Evolutionary conservation across 2,797 vertebrate genomes (phyloP).

Genomic region (Todus mexicanus): DNA sequence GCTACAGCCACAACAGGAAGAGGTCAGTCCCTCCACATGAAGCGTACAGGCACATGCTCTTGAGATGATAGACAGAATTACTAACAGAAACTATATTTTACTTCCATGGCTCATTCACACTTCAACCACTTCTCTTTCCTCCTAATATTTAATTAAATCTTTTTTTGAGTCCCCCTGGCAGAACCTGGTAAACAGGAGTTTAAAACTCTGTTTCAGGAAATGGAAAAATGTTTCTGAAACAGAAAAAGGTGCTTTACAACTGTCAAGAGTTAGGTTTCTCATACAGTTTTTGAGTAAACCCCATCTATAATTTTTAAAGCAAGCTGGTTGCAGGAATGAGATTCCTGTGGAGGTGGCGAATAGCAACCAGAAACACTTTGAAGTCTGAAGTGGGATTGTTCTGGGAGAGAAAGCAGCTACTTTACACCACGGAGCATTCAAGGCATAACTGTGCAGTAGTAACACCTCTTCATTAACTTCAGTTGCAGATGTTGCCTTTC

Average conservation of each 20-base stretch:
- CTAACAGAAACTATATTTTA: not conserved
- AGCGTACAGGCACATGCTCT: not conserved
- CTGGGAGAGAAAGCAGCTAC: not conserved
- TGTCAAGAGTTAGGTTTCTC: not conserved
- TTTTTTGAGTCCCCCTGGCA: not conserved
- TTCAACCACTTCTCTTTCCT: not conserved
- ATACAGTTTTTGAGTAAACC: not conserved
- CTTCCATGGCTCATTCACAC: not conserved
- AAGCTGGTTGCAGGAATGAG: not conserved
- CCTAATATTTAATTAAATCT: not conserved
- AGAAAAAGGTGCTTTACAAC: not conserved
- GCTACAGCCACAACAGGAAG: not conserved
- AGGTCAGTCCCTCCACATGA: rapidly evolving
- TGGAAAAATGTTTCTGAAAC: not conserved
- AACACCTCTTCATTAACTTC: not conserved
- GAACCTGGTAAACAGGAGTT: not conserved
- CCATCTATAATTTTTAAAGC: not conserved
- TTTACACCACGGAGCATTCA: not conserved
- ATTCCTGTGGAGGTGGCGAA: not conserved
- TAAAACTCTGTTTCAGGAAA: not conserved
- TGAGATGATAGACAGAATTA: not conserved
- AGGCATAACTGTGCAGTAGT: not conserved
- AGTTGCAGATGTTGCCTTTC: not conserved
- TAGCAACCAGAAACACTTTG: not conserved
- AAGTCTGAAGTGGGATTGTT: not conserved